Evolutionary conservation across 2,113 vertebrate species (phyloP), one percentile per base, ranked within the genome.

Genomic region (Rhynchomys soricoides): DNA sequence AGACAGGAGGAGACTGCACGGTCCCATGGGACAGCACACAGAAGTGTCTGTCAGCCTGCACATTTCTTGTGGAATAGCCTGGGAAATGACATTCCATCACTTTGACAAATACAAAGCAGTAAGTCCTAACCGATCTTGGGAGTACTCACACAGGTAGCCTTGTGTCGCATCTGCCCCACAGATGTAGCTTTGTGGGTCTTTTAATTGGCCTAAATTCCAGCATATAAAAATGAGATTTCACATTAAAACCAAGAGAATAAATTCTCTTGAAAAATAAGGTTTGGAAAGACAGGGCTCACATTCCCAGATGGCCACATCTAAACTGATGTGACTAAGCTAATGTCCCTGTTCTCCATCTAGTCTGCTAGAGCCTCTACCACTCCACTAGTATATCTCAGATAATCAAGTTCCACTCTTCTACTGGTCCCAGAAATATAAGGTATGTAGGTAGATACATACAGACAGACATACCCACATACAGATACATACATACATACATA

Each of bases 191-290:
- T 64, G 34, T 52, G 37, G 34, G 43, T 82, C 82, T 93, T 89
- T 83, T 79, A 52, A 93, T 62, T 77, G 45, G 57, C 87, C 71
- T 86, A 77, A 68, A 89, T 86, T 45, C 55, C 70, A 93, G 59
- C 31, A 74, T 78, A 92, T 91, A 94, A 97, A 95, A 90, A 77
- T 91, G 86, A 97, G 45, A 89, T 48, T 93, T 96, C 88, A 97
- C n/a, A 31, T 92, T 90, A 88, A 59, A 93, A n/a, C n/a, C n/a
- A n/a, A n/a, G n/a, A n/a, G n/a, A n/a, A n/a, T 90, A 88, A 59
- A 93, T 92, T 95, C 66, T 95, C 81, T 89, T 86, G 86, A 71
- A 78, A 95, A 89, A 64, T 24, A 83, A 79, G 62, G 86, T 92
- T 93, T 86, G 55, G 59, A 50, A 95, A 91, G 59, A 77, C 37